Evolutionary conservation across 2,888 invertebrate genomes (phyloP).

Genomic region (Neoitamus cyanurus): DNA sequence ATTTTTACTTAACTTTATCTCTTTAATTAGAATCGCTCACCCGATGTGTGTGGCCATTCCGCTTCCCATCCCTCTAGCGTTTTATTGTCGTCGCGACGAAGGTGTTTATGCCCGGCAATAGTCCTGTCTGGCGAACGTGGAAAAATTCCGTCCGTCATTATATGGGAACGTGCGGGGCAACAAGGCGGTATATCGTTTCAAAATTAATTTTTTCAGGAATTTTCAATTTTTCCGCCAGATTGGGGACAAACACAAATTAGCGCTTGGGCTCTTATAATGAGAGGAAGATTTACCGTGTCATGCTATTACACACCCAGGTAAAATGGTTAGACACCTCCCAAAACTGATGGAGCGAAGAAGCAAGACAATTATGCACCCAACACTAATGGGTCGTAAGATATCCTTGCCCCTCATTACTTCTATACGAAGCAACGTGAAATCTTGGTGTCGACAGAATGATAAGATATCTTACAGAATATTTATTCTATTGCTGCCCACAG

Average conservation of each 20-base stretch:
- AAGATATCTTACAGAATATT: no score
- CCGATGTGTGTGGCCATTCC: slow-evolving; percentile 38
- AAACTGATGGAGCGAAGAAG: not conserved
- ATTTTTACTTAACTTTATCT: slow-evolving; percentile 40
- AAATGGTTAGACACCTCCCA: not conserved
- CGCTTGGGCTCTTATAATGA: not conserved
- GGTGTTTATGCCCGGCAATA: slow-evolving; percentile 33
- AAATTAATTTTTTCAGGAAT: not conserved
- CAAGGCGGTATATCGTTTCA: not conserved
- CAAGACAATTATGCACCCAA: not conserved
- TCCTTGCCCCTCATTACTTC: not conserved
- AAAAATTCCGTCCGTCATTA: not conserved
- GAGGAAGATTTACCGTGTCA: not conserved
- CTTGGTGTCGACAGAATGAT: not conserved
- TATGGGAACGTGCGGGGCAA: not conserved
- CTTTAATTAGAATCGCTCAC: slow-evolving; percentile 31
- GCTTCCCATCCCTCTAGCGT: not conserved
- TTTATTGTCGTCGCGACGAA: not conserved
- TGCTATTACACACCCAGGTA: not conserved
- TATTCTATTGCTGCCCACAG: no score
- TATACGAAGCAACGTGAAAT: not conserved
- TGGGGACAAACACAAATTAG: not conserved
- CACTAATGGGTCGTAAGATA: not conserved
- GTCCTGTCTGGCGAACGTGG: slow-evolving; percentile 19
- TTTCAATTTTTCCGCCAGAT: not conserved